phyloP scores from a whole-genome alignment of 1,140 invertebrate species.

The Cyclargus thomasi region DNA sequence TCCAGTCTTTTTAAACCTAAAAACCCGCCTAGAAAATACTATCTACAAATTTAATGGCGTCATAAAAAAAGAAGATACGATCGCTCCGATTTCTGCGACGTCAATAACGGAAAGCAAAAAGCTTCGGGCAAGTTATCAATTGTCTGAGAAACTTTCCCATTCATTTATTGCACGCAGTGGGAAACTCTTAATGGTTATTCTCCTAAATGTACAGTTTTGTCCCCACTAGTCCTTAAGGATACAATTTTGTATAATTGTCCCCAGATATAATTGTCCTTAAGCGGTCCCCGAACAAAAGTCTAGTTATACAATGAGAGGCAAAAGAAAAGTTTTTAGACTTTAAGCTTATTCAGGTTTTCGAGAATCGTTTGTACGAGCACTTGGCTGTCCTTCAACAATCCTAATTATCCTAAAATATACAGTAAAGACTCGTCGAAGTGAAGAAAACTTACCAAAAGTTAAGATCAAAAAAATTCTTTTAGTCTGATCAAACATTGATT shows the following conservation, averaged over 20 bases:
- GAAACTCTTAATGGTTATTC: neutral
- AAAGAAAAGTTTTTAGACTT: too few species aligned
- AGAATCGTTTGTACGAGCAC: neutral
- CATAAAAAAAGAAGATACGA: neutral
- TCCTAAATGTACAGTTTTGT: neutral
- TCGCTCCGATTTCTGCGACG: neutral
- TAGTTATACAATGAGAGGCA: neutral
- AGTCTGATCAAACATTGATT: too few species aligned
- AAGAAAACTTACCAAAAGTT: too few species aligned
- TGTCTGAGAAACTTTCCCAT: neutral
- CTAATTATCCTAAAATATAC: too few species aligned
- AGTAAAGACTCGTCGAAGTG: too few species aligned
- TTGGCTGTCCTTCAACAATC: neutral
- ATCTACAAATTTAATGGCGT: neutral
- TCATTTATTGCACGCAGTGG: neutral
- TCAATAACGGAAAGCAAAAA: neutral
- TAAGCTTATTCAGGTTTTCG: neutral
- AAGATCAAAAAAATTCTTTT: too few species aligned
- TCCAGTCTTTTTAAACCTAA: neutral
- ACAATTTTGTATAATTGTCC: neutral
- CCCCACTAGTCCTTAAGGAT: neutral
- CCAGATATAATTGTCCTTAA: neutral
- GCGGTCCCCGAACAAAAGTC: neutral
- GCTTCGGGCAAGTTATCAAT: conserved; percentile 2
- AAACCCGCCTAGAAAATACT: neutral